Evolutionary conservation across 1,140 invertebrate species (phyloP).

Genomic region (Dendrolimus kikuchii): DNA sequence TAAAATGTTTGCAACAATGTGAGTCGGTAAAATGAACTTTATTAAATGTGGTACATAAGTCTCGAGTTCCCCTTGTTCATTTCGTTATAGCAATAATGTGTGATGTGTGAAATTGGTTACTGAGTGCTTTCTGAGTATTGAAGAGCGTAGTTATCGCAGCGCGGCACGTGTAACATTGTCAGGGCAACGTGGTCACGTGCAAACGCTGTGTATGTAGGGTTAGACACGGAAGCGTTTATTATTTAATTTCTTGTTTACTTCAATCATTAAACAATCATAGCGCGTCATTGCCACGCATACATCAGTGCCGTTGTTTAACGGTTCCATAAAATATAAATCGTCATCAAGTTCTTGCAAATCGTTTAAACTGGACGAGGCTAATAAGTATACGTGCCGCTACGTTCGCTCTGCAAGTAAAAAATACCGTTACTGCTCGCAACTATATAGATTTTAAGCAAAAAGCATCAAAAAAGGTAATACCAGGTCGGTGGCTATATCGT

Average conservation of each 20-base stretch:
- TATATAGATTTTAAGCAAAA: slow-evolving; percentile 67
- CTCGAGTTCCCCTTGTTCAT: too few relatives aligned
- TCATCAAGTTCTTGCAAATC: slow-evolving; percentile 15
- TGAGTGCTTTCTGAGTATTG: slow-evolving; percentile 12
- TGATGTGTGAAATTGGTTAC: slow-evolving; percentile 20
- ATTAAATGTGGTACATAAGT: too few relatives aligned
- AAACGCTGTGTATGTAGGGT: slow-evolving; percentile 1
- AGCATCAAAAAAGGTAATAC: slow-evolving; percentile 58
- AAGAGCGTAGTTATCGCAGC: slow-evolving; percentile 21
- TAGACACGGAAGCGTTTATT: slow-evolving; percentile 16
- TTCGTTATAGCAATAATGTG: slow-evolving; percentile 15
- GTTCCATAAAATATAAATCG: background rate
- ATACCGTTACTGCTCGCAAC: slow-evolving; percentile 56
- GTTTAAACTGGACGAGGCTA: slow-evolving; percentile 22
- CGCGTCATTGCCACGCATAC: background rate
- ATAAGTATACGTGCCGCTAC: slow-evolving; percentile 34
- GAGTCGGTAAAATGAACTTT: too few relatives aligned
- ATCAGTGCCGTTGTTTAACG: background rate
- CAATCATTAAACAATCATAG: background rate
- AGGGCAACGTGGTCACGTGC: slow-evolving; percentile 18
- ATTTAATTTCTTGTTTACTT: background rate
- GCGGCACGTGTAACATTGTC: slow-evolving; percentile 17
- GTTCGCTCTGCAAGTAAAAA: slow-evolving; percentile 22
- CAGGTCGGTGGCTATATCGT: slow-evolving; percentile 38
- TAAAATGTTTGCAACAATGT: too few relatives aligned